Evolutionary conservation across 2,113 vertebrate genomes (phyloP), one percentile per base, ranked within the genome.

Genomic region (Lanius collurio): DNA sequence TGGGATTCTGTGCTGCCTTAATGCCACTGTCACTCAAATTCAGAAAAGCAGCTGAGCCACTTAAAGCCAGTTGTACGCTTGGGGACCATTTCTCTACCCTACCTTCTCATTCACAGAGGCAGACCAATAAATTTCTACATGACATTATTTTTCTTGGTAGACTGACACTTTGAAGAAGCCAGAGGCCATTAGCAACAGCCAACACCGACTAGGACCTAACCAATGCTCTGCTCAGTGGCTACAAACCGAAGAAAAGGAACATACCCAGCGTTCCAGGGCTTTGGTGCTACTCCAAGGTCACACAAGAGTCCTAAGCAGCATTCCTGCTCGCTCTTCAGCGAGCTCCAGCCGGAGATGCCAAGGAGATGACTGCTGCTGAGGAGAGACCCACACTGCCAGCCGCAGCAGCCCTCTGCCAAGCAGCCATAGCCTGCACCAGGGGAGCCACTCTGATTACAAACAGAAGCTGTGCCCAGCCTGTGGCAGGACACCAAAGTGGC

Each of bases 1-100:
- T 91, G 90, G 78, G 94, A 94, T 95, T 95, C 93, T 93, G 93
- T 94, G 87, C 91, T 80, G 91, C 90, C 75, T 96, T 97, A 96
- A 97, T 95, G 90, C 95, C 94, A 95, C 92, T 95, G 97, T 96
- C 96, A 95, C 78, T 97, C 97, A 97, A 95, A 92, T 52, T 84
- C 93, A 84, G 91, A 92, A 80, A 95, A 96, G 93, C 96, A 96
- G 96, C 97, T 85, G 92, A 94, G 94, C 91, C 92, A 82, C 95
- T 97, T 89, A 89, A 55, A 96, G 91, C 82, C 89, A 94, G 86
- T 93, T 87, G 80, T 57, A 91, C 69, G 63, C 89, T 90, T 55
- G 49, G 90, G 94, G 90, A 94, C 79, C 93, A 89, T 93, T 86
- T 75, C 89, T 87, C 87, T 84, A 59, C 70, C 76, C 70, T 31